Evolutionary conservation across 2,888 invertebrate species (phyloP).

Genomic region (Oegoconia quadripuncta): DNA sequence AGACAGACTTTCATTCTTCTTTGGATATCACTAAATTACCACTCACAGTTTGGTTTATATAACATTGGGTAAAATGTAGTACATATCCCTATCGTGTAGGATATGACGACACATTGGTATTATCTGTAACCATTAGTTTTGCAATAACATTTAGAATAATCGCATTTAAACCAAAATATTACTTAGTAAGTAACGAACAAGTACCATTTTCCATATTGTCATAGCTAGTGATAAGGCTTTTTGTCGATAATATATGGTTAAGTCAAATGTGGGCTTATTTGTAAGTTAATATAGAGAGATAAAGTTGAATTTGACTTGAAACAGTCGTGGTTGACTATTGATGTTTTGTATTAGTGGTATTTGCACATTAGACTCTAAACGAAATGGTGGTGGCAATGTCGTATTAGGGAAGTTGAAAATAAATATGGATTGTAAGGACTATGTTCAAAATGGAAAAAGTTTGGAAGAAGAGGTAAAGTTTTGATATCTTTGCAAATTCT

Average conservation of each 20-base stretch:
- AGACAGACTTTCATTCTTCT: no score
- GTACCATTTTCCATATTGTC: conserved; percentile 25
- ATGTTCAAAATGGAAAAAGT: conserved; percentile 8
- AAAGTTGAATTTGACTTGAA: conserved; percentile 45
- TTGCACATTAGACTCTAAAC: conserved; percentile 22
- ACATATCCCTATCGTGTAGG: conserved; percentile 41
- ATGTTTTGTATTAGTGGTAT: conserved; percentile 32
- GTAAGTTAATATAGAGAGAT: conserved; percentile 30
- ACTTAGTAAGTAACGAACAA: conserved; percentile 25
- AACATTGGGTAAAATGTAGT: conserved; percentile 9
- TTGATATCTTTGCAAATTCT: no score
- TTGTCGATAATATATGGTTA: conserved; percentile 21
- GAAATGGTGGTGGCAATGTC: conserved; percentile 15
- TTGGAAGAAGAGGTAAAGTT: conserved; percentile 21
- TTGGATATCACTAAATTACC: no score
- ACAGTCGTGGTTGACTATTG: conserved; percentile 27
- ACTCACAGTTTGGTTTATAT: not conserved
- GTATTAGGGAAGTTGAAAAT: conserved; percentile 15
- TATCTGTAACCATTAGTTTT: conserved; percentile 42
- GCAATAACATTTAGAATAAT: conserved; percentile 27
- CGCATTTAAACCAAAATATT: conserved; percentile 22
- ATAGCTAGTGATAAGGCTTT: conserved; percentile 11
- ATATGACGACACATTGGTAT: conserved; percentile 43
- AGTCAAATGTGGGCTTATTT: conserved; percentile 36
- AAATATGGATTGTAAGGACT: conserved; percentile 13